phyloP scores from a whole-genome alignment of 2,113 vertebrate species.

The Bungarus multicinctus region DNA sequence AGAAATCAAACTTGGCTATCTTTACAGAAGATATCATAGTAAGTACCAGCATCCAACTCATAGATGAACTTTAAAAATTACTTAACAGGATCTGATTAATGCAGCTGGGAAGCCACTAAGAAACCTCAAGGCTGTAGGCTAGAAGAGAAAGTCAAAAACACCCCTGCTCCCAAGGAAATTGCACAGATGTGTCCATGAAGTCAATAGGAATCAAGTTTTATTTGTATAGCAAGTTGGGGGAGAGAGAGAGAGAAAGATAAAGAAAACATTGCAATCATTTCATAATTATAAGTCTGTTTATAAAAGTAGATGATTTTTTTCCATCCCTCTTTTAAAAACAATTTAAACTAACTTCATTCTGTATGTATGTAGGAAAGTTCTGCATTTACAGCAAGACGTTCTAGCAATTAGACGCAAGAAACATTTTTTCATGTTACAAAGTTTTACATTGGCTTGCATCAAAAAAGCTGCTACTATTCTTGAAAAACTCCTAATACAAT shows the following conservation, averaged over 20 bases:
- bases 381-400: not conserved
- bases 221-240: not conserved
- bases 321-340: not conserved
- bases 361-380: not conserved
- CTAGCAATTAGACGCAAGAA: not conserved
- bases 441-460: not conserved
- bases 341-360: not conserved
- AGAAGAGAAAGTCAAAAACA: not conserved
- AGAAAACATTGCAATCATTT: not conserved
- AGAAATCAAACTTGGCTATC: not conserved
- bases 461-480: not conserved
- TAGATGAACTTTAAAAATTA: not conserved
- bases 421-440: not conserved
- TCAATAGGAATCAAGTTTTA: not conserved
- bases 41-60: not conserved
- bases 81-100: not conserved
- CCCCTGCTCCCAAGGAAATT: not conserved
- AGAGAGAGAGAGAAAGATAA: too few relatives aligned
- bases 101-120: not conserved
- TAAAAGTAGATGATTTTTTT: not conserved
- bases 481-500: not conserved
- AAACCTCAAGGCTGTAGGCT: not conserved
- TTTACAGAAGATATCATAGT: not conserved
- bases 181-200: not conserved
- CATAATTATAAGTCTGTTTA: not conserved